Conservation (phyloP, 2,797 vertebrate genomes). For the Lates japonicus region DNA sequence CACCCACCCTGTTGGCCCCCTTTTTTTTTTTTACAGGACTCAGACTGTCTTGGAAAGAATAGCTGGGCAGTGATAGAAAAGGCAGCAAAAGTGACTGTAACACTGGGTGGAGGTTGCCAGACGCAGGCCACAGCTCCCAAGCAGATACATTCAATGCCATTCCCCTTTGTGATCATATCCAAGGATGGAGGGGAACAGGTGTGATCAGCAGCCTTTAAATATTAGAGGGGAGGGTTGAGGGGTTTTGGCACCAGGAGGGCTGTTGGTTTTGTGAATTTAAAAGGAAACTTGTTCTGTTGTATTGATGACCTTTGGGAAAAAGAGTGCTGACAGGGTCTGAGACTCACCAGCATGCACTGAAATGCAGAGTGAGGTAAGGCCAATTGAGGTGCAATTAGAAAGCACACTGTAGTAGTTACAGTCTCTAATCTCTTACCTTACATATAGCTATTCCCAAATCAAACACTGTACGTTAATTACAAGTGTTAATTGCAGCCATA, state of each 20-base stretch:
- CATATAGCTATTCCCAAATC: constrained; percentile 9
- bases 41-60: constrained; percentile 56
- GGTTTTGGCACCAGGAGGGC: constrained; percentile 44
- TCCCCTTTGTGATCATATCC: constrained; percentile 73
- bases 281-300: constrained; percentile 53
- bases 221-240: constrained; percentile 56
- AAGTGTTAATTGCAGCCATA: constrained; percentile 18
- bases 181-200: constrained; percentile 74
- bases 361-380: constrained; percentile 42
- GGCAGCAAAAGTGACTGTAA: constrained; percentile 76
- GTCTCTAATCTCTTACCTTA: not conserved
- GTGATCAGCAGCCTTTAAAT: constrained; percentile 80
- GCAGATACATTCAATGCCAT: constrained; percentile 81
- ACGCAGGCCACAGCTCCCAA: constrained; percentile 78
- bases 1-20: constrained; percentile 20
- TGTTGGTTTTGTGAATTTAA: constrained; percentile 52
- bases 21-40: constrained; percentile 41
- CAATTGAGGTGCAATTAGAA: constrained; percentile 16
- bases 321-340: constrained; percentile 45
- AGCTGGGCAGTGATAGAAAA: constrained; percentile 66
- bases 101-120: constrained; percentile 82
- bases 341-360: constrained; percentile 25
- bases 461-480: constrained; percentile 16
- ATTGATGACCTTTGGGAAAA: constrained; percentile 69
- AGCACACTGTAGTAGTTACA: not conserved